A percentile compares a stretch with the other conserved stretches of the same genome.
phyloP scores from a whole-genome alignment of 2,113 vertebrate species.

The Irena cyanogastra region DNA sequence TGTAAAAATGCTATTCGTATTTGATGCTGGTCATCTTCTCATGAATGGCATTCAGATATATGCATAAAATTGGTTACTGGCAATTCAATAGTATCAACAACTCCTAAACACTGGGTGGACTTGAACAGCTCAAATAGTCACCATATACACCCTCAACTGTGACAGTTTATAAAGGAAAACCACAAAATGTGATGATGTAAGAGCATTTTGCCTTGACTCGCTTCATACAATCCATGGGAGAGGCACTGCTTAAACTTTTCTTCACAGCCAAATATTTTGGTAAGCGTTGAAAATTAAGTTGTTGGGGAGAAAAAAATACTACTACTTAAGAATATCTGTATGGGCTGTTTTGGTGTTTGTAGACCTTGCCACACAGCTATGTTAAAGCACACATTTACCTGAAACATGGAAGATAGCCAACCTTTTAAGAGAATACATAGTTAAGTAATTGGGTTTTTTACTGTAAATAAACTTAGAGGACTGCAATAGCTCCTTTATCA shows the following conservation, averaged over 20 bases:
- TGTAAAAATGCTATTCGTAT: not conserved
- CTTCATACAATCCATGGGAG: not conserved
- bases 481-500: not conserved
- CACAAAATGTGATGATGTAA: not conserved
- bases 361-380: not conserved
- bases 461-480: not conserved
- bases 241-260: not conserved
- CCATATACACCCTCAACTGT: not conserved
- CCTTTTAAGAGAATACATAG: not conserved
- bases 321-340: not conserved
- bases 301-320: not conserved
- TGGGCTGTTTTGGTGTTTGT: not conserved
- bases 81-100: not conserved
- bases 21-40: not conserved
- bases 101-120: not conserved
- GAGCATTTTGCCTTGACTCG: not conserved
- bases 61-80: not conserved
- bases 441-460: not conserved
- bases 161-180: not conserved
- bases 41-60: not conserved
- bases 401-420: not conserved
- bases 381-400: not conserved
- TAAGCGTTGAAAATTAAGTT: not conserved
- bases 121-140: not conserved
- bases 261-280: not conserved